Base-by-base conservation (phyloP, 2,888 invertebrate species). In the Eretmocerus hayati region DNA sequence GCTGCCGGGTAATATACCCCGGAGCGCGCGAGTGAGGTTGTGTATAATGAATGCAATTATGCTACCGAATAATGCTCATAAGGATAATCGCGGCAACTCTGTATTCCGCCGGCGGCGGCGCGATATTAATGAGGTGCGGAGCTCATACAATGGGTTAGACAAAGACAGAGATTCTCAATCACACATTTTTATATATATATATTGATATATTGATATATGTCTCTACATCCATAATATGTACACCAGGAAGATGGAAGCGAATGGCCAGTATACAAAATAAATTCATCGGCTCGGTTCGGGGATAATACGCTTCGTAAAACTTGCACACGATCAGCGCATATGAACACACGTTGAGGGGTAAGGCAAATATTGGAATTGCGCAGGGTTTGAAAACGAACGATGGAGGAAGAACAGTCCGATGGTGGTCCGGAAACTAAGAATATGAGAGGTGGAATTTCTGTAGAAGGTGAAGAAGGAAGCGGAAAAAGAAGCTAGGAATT, bases 351-450 rank as follows among this genome's bases (percentile, higher is more conserved):
- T 11, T 11, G 26, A 30, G 8, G 16, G 31, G 20, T 13, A 1
- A 33, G 19, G 21, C 21, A 46, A 40, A 46, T 35, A 33, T 40
- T 31, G 23, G 32, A 46, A 39, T 19, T 15, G 35, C 20, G 26
- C 11, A 21, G 20, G 21, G 21, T 15, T 30, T 36, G 20, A 43
- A 11, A 23, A 18, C 11, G 26, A 11, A 6, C 26, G 26, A n/a
- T n/a, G 26, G 8, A 21, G 26, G 33, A 40, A 46, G 30, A 16
- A 11, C 26, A 26, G 26, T 26, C 26, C 8, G n/a, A n/a, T n/a
- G n/a, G n/a, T n/a, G n/a, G n/a, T n/a, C n/a, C n/a, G 26, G n/a
- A n/a, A n/a, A n/a, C 26, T 26, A 6, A 26, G 26, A 6, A 6
- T 6, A 11, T 9, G 11, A 11, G 26, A 11, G 26, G 6, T 26